These are phyloP conservation scores for Choreutis nemorana DNA, from an alignment of 2,888 invertebrate genomes.

Conservation along the genomic window DNA sequence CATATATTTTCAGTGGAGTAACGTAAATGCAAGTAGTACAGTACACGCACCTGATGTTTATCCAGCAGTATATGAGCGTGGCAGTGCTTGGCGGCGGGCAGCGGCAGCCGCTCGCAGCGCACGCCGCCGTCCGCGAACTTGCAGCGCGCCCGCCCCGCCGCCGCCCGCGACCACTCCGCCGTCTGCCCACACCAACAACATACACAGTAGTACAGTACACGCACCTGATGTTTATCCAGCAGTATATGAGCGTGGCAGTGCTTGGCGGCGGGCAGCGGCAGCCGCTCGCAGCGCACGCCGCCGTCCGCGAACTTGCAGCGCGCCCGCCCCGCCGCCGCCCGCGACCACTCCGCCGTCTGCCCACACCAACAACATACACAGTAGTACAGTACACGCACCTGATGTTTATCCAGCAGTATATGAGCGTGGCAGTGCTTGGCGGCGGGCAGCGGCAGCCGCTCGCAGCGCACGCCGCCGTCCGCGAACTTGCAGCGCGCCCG, in stretches of 20 bases:
- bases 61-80: constrained; percentile 81
- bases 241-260: constrained; percentile 87
- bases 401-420: constrained; percentile 73
- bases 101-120: constrained; percentile 74
- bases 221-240: constrained; percentile 66
- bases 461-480: constrained; percentile 84
- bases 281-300: constrained; percentile 79
- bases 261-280: constrained; percentile 79
- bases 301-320: constrained; percentile 82
- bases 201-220: background rate
- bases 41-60: constrained; percentile 48
- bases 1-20: no score
- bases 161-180: no score
- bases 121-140: constrained; percentile 81
- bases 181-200: no score
- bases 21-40: no score
- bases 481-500: constrained; percentile 77
- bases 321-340: constrained; percentile 57
- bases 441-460: constrained; percentile 75
- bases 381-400: constrained; percentile 30
- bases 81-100: constrained; percentile 87
- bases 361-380: no score
- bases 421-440: constrained; percentile 86
- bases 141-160: constrained; percentile 72
- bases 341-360: no score